Base-by-base conservation (phyloP, 2,797 vertebrate species). In the Pipistrellus kuhlii region DNA sequence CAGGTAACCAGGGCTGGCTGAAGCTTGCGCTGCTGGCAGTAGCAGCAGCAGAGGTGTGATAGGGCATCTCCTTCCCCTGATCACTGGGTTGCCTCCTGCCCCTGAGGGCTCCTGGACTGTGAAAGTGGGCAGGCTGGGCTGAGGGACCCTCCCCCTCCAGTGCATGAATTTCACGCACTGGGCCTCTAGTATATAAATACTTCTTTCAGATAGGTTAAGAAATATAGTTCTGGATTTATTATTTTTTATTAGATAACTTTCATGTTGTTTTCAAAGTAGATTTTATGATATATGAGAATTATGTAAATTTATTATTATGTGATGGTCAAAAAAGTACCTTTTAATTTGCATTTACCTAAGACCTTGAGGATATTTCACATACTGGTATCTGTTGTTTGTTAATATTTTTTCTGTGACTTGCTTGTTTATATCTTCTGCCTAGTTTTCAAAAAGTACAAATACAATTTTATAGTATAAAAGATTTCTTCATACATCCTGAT, bases 121-220 rank as follows among this genome's bases (percentile, higher is more conserved):
- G 51, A 51, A 17, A 51, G 17, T 5, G 17, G 51, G 17, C 51
- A 51, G 51, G 51, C 5, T 51, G 51, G 51, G 51, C 51, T 51
- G 51, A 51, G 51, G 51, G 17, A 51, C 51, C 51, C 38, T 41
- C 38, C 38, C 17, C 51, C 48, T 51, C 48, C 17, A 51, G 48
- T 51, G 15, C 48, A 51, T 51, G 48, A 51, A 51, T 51, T 51
- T 51, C 15, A 51, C 18, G 48, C 48, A 51, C 15, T 4, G 15
- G 48, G 48, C 15, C 48, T 51, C 48, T 51, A 51, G 15, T 30
- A 59, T 41, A n/a, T 8, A 35, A 76, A 7, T 85, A 77, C 57
- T 88, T 92, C 51, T 95, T 90, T 30, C 66, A 21, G 27, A 73
- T 91, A 55, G 32, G 32, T 88, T 87, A 78, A 59, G 62, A 91